These are phyloP conservation scores for Lipotes vexillifer DNA, from an alignment of 2,113 vertebrate genomes.

Conservation along the genomic window DNA sequence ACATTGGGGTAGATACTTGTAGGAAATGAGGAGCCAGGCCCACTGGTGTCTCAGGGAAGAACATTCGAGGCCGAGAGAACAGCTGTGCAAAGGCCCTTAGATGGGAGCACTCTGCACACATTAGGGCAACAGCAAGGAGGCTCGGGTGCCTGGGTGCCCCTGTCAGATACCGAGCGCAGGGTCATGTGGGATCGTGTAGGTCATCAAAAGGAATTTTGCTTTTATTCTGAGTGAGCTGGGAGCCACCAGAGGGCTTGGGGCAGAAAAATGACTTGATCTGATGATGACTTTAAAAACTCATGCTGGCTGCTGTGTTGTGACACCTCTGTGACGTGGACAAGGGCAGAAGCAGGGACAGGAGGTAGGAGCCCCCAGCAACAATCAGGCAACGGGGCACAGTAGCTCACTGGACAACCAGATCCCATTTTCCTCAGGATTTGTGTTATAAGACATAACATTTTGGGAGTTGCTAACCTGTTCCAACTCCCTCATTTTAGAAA, in stretches of 20 bases:
- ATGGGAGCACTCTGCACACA: no score
- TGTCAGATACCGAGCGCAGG: fast-evolving
- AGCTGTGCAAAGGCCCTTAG: neutral
- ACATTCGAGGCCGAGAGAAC: neutral
- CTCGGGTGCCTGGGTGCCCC: no score
- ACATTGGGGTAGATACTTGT: neutral
- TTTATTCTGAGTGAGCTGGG: neutral
- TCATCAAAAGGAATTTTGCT: neutral
- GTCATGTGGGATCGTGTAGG: no score
- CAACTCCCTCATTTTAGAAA: neutral
- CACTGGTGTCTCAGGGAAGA: neutral
- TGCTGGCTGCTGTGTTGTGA: neutral
- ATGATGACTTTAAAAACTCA: neutral
- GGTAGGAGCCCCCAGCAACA: neutral
- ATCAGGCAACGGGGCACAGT: neutral
- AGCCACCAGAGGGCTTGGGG: neutral
- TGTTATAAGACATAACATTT: neutral
- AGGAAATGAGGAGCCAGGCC: neutral
- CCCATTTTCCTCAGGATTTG: neutral
- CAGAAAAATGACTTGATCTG: neutral
- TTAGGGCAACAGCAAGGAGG: neutral
- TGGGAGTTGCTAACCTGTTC: neutral
- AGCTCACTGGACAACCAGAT: neutral
- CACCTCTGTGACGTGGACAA: neutral
- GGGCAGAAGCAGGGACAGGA: neutral